Percentiles rank a stretch among this genome's conserved stretches.
phyloP scores from a whole-genome alignment of 2,113 vertebrate genomes.

The Craseonycteris thonglongyai region DNA sequence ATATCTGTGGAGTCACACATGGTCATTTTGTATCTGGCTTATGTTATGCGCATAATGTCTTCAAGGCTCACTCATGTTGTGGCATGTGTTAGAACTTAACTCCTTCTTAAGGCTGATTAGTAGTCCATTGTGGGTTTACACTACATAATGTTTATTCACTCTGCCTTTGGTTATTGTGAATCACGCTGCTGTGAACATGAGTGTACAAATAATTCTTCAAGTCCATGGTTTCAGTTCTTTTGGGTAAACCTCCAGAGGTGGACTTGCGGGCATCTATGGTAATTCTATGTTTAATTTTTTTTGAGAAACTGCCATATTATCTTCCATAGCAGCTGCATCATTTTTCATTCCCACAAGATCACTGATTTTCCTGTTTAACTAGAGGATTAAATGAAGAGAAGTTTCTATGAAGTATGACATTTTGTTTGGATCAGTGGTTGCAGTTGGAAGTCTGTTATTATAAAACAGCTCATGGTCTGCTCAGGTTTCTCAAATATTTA shows the following conservation, averaged over 20 bases:
- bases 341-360: not conserved
- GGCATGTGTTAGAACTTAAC: not conserved
- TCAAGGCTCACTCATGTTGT: not conserved
- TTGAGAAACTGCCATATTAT: not conserved
- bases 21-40: not conserved
- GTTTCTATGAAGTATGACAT: not conserved
- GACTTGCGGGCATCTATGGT: not conserved
- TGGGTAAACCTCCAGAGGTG: not conserved
- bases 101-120: not conserved
- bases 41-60: not conserved
- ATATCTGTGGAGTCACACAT: not conserved
- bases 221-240: not conserved
- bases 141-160: not conserved
- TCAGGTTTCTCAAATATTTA: not conserved
- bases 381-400: not conserved
- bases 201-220: not conserved
- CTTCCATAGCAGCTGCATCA: not conserved
- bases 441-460: not conserved
- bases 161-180: not conserved
- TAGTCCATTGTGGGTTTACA: too few species aligned
- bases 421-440: not conserved
- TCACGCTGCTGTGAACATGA: accelerated
- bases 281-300: not conserved
- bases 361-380: not conserved
- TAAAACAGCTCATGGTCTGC: not conserved